Base-by-base conservation (phyloP, 2,888 invertebrate genomes). In the Pocota personata region DNA sequence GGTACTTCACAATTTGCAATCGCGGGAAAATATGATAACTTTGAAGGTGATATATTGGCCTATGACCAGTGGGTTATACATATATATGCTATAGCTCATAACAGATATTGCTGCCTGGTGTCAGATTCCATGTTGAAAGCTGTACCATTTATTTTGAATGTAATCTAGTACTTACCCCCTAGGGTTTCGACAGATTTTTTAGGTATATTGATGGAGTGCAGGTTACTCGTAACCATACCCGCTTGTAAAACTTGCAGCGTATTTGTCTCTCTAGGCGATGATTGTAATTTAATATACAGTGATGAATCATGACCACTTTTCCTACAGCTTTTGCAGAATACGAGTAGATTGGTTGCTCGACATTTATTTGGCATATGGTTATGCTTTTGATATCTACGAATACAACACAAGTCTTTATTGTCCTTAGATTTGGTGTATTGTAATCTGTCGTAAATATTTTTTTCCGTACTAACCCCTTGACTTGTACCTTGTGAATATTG, bases 111-210 rank as follows among this genome's bases (percentile, higher is more conserved):
- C 64, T 32, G 76, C 57, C 16, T 37, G 1, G 37, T 76, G 30
- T 76, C 66, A 19, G 67, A 67, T 50, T 69, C 66, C 35, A 64
- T 57, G 1, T 16, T n/a, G 35, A 46, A 6, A 1, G 1, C 12
- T n/a, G 30, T 57, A 19, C 12, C 8, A 7, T 50, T 50, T 1
- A 57, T 55, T 43, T 2, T n/a, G 21, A 66, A n/a, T n/a, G 43
- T 55, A 14, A 72, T 72, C 37, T 10, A 72, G 21, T 64, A 72
- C 27, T 71, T 78, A 60, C 62, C 71, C n/a, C 50, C 27, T 14
- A 27, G 62, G 37, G 60, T 24, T 48, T 52, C 60, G 27, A 57
- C n/a, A n/a, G n/a, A n/a, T n/a, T n/a, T 46, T 43, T 6, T 32
- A 6, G 3, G 32, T 6, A 6, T 3, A 32, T 3, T 7, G 7